These are phyloP conservation scores for Caranx ignobilis DNA, from an alignment of 2,113 vertebrate genomes.

Conservation along the genomic window DNA sequence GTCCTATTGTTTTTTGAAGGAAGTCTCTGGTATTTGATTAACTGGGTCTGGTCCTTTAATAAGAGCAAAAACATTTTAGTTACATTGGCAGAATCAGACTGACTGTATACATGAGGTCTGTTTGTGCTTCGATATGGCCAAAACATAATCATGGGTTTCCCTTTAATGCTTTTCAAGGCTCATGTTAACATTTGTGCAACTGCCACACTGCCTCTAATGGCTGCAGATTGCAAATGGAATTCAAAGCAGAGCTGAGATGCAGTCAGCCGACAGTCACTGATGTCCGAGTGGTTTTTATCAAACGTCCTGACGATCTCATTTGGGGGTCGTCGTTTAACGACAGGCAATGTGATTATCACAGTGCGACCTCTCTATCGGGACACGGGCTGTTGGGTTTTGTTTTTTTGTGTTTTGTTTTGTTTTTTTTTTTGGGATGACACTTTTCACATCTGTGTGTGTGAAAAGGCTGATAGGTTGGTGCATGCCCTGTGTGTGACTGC, in stretches of 20 bases:
- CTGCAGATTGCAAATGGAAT: conserved; percentile 10
- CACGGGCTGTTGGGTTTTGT: conserved; percentile 6
- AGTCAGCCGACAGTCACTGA: not conserved
- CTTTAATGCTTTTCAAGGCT: conserved; percentile 29
- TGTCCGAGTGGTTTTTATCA: not conserved
- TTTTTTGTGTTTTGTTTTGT: too few species aligned
- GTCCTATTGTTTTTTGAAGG: too few species aligned
- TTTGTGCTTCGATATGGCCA: not conserved
- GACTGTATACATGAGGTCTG: not conserved
- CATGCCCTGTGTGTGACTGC: conserved; percentile 81
- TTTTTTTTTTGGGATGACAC: conserved; percentile 61
- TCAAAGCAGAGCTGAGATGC: not conserved
- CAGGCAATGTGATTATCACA: conserved; percentile 20
- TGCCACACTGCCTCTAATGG: not conserved
- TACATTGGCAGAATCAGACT: not conserved
- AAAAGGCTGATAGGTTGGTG: conserved; percentile 72
- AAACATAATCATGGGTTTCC: conserved; percentile 24
- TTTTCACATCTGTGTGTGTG: conserved; percentile 71
- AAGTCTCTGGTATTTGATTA: too few species aligned
- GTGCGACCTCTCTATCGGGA: conserved; percentile 39
- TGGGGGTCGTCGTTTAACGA: conserved; percentile 14
- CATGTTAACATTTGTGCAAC: not conserved
- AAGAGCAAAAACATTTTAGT: not conserved
- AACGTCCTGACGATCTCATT: not conserved
- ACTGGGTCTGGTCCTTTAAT: not conserved